phyloP scores from a whole-genome alignment of 1,140 invertebrate species.

The Drosophila yakuba region DNA sequence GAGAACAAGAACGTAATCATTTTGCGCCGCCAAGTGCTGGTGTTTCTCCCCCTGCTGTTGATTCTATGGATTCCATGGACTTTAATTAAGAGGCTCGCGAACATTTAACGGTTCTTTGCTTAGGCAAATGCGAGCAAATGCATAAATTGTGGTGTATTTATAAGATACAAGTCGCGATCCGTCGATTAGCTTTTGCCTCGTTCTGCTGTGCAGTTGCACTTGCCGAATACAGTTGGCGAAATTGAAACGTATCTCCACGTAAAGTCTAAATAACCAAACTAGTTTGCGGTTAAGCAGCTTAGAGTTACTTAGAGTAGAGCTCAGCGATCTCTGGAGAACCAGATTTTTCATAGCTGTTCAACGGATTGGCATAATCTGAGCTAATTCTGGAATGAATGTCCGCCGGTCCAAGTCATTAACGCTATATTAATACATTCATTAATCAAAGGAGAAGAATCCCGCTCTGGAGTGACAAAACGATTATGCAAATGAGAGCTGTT shows the following conservation, averaged over 20 bases:
- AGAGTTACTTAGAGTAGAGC: background rate
- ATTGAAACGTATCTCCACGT: conserved; percentile 38
- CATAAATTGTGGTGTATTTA: conserved; percentile 78
- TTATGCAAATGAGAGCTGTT: conserved; percentile 54
- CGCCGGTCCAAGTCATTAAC: conserved; percentile 49
- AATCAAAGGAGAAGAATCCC: conserved; percentile 26
- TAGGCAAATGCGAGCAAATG: conserved; percentile 67
- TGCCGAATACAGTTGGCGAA: conserved; percentile 49
- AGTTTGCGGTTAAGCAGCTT: conserved; percentile 23
- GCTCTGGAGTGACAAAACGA: conserved; percentile 41
- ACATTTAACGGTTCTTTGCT: conserved; percentile 71
- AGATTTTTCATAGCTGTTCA: conserved; percentile 19
- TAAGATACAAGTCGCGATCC: conserved; percentile 71
- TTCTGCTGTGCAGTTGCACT: conserved; percentile 32
- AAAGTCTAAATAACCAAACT: conserved; percentile 23
- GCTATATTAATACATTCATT: conserved; percentile 42
- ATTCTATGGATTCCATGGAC: conserved; percentile 42
- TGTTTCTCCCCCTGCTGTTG: conserved; percentile 8
- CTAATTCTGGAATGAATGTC: conserved; percentile 40
- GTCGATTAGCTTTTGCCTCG: conserved; percentile 48
- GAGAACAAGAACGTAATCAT: conserved; percentile 29
- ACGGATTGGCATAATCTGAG: conserved; percentile 37
- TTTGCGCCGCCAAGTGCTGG: conserved; percentile 29
- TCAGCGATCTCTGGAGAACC: conserved; percentile 28
- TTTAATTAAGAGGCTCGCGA: conserved; percentile 65